Conservation (phyloP, 2,888 invertebrate genomes). For the Standfussiana lucernea region DNA sequence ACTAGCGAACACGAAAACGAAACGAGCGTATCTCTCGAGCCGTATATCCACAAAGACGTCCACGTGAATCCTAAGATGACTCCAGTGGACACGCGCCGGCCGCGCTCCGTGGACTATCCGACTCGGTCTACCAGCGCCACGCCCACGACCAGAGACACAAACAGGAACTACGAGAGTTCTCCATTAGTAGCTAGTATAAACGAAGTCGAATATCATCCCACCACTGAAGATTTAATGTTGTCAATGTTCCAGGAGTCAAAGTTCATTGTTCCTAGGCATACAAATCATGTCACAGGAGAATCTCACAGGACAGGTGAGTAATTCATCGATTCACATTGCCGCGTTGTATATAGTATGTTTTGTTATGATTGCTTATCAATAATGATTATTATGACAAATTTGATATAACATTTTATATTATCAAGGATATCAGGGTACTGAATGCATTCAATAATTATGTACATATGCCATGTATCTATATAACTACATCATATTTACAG, state of each 20-base stretch:
- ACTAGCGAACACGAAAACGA: slow-evolving; percentile 80
- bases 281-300: slow-evolving; percentile 82
- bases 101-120: slow-evolving; percentile 85
- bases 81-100: slow-evolving; percentile 84
- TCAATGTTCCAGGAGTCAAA: slow-evolving; percentile 89
- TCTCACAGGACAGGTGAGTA: slow-evolving; percentile 85
- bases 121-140: slow-evolving; percentile 68
- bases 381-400: neutral
- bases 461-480: slow-evolving; percentile 44
- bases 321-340: slow-evolving; percentile 16
- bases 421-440: slow-evolving; percentile 18
- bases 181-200: slow-evolving; percentile 88
- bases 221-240: slow-evolving; percentile 87
- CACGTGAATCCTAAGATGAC: slow-evolving; percentile 91
- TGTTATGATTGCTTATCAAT: slow-evolving; percentile 9
- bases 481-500: slow-evolving; percentile 74
- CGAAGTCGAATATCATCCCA: slow-evolving; percentile 87
- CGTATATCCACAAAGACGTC: slow-evolving; percentile 89
- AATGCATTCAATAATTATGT: slow-evolving; percentile 10
- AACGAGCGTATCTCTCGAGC: slow-evolving; percentile 78
- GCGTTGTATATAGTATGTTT: slow-evolving; percentile 21
- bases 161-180: slow-evolving; percentile 84
- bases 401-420: slow-evolving; percentile 16
- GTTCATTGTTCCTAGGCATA: slow-evolving; percentile 85
- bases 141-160: slow-evolving; percentile 74